These are phyloP conservation scores for Lonchura striata DNA, from an alignment of 2,113 vertebrate species.

Conservation along the genomic window DNA sequence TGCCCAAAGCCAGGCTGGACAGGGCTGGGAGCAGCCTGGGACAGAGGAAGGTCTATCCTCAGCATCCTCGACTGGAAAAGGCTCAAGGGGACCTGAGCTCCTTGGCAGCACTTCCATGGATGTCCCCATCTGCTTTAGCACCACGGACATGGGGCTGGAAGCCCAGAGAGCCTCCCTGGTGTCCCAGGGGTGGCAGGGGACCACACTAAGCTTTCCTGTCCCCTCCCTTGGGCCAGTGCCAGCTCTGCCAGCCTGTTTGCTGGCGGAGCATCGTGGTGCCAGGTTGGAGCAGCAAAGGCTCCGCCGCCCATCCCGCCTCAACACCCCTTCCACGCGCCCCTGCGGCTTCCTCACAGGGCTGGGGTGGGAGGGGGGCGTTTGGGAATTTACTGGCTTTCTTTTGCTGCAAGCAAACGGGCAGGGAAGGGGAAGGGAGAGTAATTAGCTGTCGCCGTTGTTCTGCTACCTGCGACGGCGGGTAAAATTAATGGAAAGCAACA, in stretches of 20 bases:
- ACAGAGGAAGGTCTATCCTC: no score
- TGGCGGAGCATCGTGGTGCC: not conserved
- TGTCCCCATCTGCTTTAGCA: not conserved
- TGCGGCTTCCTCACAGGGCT: not conserved
- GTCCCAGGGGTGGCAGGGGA: accelerated
- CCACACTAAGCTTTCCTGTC: not conserved
- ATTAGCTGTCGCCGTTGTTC: conserved; percentile 48
- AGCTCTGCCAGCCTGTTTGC: not conserved
- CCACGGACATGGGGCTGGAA: not conserved
- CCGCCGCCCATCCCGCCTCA: not conserved
- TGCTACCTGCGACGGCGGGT: conserved; percentile 21
- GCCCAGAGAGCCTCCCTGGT: not conserved
- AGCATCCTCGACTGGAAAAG: not conserved
- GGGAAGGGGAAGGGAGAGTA: conserved; percentile 1
- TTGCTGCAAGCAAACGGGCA: not conserved
- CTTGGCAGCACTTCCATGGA: not conserved
- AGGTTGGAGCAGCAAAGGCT: not conserved
- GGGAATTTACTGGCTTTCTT: not conserved
- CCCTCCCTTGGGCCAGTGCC: not conserved
- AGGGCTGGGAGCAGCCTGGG: no score
- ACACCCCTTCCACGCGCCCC: accelerated
- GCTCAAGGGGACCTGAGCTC: not conserved
- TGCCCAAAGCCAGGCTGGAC: no score
- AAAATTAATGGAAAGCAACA: conserved; percentile 60
- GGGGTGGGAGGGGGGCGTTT: not conserved